Base-by-base conservation (phyloP, 2,888 invertebrate genomes). In the Myopa tessellatipennis region DNA sequence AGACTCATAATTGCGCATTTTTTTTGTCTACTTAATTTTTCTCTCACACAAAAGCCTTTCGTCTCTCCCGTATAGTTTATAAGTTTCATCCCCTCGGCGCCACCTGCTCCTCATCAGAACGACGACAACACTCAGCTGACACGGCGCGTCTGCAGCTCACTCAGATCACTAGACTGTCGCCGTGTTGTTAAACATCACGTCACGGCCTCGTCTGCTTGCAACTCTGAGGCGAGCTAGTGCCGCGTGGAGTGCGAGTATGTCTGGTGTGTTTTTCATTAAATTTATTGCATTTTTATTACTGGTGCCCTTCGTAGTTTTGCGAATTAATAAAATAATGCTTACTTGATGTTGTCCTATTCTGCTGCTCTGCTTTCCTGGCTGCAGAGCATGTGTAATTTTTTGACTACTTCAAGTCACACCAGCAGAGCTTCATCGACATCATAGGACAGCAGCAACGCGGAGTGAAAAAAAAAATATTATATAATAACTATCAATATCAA, bases 281-380 rank as follows among this genome's bases (percentile, higher is more conserved):
- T 79, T 63, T 78, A 79, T 75, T 78, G 77, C 78, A 76, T 65
- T 79, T 80, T 77, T 79, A 79, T 80, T 80, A 63, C 77, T 70
- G 74, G 14, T 75, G 74, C 67, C 68, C 74, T 69, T 76, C 68
- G 71, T 78, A 69, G 78, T 76, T 75, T 67, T 77, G 76, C 63
- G 78, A 81, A 80, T 79, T 80, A 71, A 80, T 80, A 74, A 72
- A 76, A 70, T 76, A 69, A 63, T 69, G 45, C 38, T 70, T 63
- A 52, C 69, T 70, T 70, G 76, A 63, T 63, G 34, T 63, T 55
- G 70, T 67, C 67, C 10, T 55, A 38, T 14, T n/a, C 63, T 18
- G 34, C 7, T 58, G 10, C 52, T 69, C n/a, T 58, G 50, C 70
- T 70, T 34, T 71, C 36, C 12, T 26, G 14, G 70, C 50, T n/a